Evolutionary conservation across 2,113 vertebrate species (phyloP).

Genomic region (Atractosteus spatula): DNA sequence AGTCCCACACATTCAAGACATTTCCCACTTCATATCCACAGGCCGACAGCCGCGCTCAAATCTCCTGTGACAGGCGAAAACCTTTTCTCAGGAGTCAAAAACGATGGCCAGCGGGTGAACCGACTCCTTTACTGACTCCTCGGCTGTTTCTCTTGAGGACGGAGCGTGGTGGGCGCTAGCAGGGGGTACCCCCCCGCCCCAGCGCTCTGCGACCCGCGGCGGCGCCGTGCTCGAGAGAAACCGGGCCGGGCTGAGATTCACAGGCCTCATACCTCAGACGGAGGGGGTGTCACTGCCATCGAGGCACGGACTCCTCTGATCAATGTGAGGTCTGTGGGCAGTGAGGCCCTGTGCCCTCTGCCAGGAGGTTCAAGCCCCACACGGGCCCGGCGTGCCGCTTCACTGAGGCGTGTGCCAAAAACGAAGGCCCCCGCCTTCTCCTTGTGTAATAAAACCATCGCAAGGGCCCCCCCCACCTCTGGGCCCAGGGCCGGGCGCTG

Average conservation of each 20-base stretch:
- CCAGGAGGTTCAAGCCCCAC: constrained; percentile 53
- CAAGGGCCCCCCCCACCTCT: constrained; percentile 18
- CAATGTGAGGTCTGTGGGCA: constrained; percentile 61
- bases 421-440: not conserved
- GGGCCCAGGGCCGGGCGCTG: not conserved
- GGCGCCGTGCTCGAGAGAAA: not conserved
- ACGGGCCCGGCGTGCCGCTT: constrained; percentile 33
- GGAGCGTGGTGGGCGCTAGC: too few species aligned
- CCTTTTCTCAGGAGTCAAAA: too few species aligned
- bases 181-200: not conserved
- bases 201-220: constrained; percentile 20
- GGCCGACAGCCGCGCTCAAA: too few species aligned
- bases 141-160: too few species aligned
- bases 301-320: constrained; percentile 63
- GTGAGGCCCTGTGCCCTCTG: constrained; percentile 50
- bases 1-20: too few species aligned
- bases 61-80: too few species aligned
- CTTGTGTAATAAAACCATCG: constrained; percentile 16
- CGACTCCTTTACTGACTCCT: too few species aligned
- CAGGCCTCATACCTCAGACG: constrained; percentile 40
- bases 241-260: constrained; percentile 32
- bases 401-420: constrained; percentile 1
- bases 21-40: too few species aligned
- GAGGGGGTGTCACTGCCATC: constrained; percentile 76
- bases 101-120: too few species aligned